phyloP scores from a whole-genome alignment of 2,888 invertebrate genomes.

The Latheticus oryzae region DNA sequence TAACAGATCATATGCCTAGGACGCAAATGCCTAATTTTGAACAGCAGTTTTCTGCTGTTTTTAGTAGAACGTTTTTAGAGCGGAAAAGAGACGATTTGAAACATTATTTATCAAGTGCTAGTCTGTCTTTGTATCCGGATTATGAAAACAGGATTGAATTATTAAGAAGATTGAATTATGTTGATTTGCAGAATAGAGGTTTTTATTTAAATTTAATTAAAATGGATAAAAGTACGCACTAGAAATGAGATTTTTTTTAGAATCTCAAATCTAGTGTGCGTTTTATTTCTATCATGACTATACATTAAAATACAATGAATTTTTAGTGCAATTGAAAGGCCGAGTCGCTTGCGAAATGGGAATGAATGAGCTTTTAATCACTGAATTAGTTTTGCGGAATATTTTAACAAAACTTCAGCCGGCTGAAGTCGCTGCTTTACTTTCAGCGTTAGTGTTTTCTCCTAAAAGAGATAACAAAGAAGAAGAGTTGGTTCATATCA shows the following conservation, averaged over 20 bases:
- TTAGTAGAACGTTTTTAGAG: slow-evolving; percentile 80
- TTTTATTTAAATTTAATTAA: slow-evolving; percentile 45
- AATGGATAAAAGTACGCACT: too few species aligned
- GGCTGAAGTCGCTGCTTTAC: slow-evolving; percentile 92
- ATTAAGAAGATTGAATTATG: slow-evolving; percentile 77
- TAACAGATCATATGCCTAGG: slow-evolving; percentile 70
- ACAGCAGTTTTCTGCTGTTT: slow-evolving; percentile 80
- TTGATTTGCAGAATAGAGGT: slow-evolving; percentile 79
- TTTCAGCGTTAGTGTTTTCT: slow-evolving; percentile 95
- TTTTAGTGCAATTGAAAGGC: slow-evolving; percentile 80
- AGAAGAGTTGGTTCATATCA: slow-evolving; percentile 58
- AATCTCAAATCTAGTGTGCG: too few species aligned
- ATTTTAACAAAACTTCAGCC: slow-evolving; percentile 87
- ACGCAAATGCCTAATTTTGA: slow-evolving; percentile 84
- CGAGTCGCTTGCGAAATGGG: slow-evolving; percentile 89
- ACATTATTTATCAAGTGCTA: slow-evolving; percentile 84
- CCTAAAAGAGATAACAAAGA: slow-evolving; percentile 68
- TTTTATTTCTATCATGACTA: too few species aligned
- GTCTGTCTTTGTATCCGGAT: slow-evolving; percentile 88
- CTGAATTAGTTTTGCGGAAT: slow-evolving; percentile 93
- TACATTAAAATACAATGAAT: neutral
- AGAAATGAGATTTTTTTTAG: too few species aligned
- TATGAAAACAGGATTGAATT: slow-evolving; percentile 85
- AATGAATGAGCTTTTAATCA: slow-evolving; percentile 90
- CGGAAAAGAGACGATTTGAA: slow-evolving; percentile 76